These are phyloP conservation scores for Euspilapteryx auroguttella DNA, from an alignment of 2,888 invertebrate species.

Conservation along the genomic window DNA sequence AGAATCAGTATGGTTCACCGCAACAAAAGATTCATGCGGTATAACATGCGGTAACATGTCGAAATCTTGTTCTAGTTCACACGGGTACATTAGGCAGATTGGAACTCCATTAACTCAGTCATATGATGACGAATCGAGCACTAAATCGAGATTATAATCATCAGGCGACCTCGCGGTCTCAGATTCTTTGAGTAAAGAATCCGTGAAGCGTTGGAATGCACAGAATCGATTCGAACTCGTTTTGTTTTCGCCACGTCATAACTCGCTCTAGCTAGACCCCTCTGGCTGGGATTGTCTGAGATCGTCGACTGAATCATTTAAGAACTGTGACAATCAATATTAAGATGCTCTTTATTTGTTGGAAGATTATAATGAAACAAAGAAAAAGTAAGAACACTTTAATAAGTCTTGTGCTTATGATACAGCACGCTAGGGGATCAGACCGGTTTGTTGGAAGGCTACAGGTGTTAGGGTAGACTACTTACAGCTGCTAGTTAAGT, in stretches of 20 bases:
- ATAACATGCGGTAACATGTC: too few species aligned
- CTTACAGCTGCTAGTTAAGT: constrained; percentile 2
- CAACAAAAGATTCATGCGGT: too few species aligned
- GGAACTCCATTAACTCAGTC: too few species aligned
- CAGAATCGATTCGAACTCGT: constrained; percentile 50
- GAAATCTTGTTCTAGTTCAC: too few species aligned
- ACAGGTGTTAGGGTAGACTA: neutral
- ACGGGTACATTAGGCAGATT: too few species aligned
- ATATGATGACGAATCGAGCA: constrained; percentile 52
- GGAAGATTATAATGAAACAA: too few species aligned
- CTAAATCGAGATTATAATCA: constrained; percentile 55
- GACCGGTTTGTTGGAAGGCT: constrained; percentile 4
- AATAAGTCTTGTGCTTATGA: too few species aligned
- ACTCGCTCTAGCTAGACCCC: constrained; percentile 25
- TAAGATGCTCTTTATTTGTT: too few species aligned
- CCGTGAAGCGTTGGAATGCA: constrained; percentile 52
- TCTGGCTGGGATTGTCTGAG: constrained; percentile 4
- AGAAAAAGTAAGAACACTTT: too few species aligned
- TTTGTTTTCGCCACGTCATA: constrained; percentile 59
- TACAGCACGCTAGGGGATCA: too few species aligned
- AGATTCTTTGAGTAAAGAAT: constrained; percentile 40
- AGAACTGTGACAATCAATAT: constrained; percentile 3
- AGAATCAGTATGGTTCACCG: too few species aligned
- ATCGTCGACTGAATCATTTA: constrained; percentile 3
- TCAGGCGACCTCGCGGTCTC: constrained; percentile 39